These are phyloP conservation scores for Drosophila meridiana DNA, from an alignment of 2,888 invertebrate species.

Conservation along the genomic window DNA sequence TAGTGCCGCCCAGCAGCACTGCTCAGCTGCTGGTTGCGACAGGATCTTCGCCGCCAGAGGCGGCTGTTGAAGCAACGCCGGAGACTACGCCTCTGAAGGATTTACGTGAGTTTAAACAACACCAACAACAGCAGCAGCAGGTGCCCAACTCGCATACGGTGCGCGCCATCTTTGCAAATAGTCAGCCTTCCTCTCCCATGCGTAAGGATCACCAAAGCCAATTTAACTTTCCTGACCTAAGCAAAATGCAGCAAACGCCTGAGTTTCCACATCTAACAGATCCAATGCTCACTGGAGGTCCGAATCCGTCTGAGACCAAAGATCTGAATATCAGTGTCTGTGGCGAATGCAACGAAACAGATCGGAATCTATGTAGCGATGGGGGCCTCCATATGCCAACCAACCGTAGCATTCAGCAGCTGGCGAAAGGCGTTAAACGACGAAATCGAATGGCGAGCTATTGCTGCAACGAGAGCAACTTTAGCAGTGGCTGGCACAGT, in stretches of 20 bases:
- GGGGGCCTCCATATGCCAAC: slow-evolving; percentile 88
- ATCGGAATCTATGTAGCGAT: slow-evolving; percentile 86
- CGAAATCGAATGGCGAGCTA: slow-evolving; percentile 88
- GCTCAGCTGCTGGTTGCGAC: slow-evolving; percentile 84
- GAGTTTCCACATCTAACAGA: slow-evolving; percentile 63
- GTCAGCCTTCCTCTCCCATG: slow-evolving; percentile 90
- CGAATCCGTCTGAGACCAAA: slow-evolving; percentile 20
- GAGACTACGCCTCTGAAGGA: slow-evolving; percentile 94
- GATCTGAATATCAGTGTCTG: slow-evolving; percentile 62
- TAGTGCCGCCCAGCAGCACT: slow-evolving; percentile 77
- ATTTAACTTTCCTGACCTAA: slow-evolving; percentile 85
- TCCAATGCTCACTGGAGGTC: slow-evolving; percentile 24
- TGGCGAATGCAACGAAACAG: slow-evolving; percentile 85
- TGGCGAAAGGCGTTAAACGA: slow-evolving; percentile 86
- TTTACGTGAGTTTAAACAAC: slow-evolving; percentile 72
- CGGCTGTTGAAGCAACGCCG: slow-evolving; percentile 95
- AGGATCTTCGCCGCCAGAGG: slow-evolving; percentile 92
- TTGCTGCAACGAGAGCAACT: slow-evolving; percentile 86
- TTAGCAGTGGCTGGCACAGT: slow-evolving; percentile 31
- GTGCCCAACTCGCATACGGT: slow-evolving; percentile 88
- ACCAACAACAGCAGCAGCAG: slow-evolving; percentile 41
- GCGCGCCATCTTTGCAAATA: slow-evolving; percentile 87
- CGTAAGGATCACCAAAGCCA: slow-evolving; percentile 87
- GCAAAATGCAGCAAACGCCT: slow-evolving; percentile 43
- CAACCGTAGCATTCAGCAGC: slow-evolving; percentile 86